phyloP scores from a whole-genome alignment of 2,888 invertebrate genomes.

The Campoplex capitator region DNA sequence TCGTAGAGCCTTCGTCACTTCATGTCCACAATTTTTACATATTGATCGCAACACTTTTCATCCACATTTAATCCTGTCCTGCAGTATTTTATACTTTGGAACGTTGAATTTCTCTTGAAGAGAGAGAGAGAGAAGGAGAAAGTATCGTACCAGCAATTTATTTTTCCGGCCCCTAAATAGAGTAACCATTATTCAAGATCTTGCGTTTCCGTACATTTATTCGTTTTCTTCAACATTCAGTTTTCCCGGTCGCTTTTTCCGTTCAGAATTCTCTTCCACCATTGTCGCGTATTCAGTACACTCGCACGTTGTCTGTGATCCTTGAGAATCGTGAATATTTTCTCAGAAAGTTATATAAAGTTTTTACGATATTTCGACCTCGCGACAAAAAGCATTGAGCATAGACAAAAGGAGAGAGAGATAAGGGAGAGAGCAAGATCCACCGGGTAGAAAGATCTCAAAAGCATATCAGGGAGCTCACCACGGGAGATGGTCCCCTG shows the following conservation, averaged over 20 bases:
- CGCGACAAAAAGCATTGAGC: conserved; percentile 56
- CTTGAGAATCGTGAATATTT: conserved; percentile 69
- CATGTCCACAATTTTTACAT: conserved; percentile 11
- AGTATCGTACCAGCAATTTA: conserved; percentile 9
- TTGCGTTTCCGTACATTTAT: conserved; percentile 14
- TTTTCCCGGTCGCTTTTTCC: conserved; percentile 56
- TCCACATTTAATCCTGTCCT: neutral
- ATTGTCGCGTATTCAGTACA: conserved; percentile 67
- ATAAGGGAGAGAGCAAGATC: conserved; percentile 9
- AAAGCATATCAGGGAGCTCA: conserved; percentile 61
- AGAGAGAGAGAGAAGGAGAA: too few species aligned
- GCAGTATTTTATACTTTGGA: too few species aligned
- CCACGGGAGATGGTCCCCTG: conserved; percentile 67
- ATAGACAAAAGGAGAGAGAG: conserved; percentile 35
- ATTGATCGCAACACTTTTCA: neutral
- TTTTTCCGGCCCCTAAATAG: neutral
- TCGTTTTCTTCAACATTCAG: conserved; percentile 60
- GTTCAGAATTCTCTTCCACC: conserved; percentile 55
- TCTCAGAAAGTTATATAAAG: conserved; percentile 82
- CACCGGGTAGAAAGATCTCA: conserved; percentile 29
- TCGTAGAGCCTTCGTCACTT: conserved; percentile 65
- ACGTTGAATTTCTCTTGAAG: too few species aligned
- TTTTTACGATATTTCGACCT: conserved; percentile 83
- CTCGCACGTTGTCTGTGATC: neutral
- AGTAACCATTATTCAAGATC: neutral